Evolutionary conservation across 2,797 vertebrate genomes (phyloP), one percentile per base, ranked within the genome.

Genomic region (Mormyrus hasselquistii): DNA sequence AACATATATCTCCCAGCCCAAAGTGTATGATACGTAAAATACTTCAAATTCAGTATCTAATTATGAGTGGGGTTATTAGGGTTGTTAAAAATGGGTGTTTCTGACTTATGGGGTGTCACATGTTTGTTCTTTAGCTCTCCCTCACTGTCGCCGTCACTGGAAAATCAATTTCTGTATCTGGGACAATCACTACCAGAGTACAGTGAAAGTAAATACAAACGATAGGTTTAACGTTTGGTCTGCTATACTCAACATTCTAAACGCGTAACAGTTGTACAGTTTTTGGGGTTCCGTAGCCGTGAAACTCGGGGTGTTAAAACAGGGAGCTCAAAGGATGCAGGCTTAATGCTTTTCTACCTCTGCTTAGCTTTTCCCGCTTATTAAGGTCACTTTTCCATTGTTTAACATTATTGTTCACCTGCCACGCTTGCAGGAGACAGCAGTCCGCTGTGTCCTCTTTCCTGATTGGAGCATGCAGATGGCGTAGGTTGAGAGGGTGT

Each of bases 401-500:
- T 90, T 92, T 34, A 29, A 91, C 90, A 53, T 86, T 88, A 88
- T 82, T 91, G 89, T 89, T 88, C 91, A 87, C 90, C 86, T 91
- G 89, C 92, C 91, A 92, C 3, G 29, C 88, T 93, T 90, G 90
- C 91, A 87, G 90, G 91, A 91, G 92, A 95, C 95, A 95, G 94
- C 95, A 94, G 93, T 93, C 76, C 93, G 93, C 94, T 96, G 96
- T 96, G 95, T 96, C 95, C 94, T 91, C 91, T 91, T 52, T 92
- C 92, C 94, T 92, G 93, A 95, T 93, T 90, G 94, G 91, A 88
- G 91, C 93, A 92, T 91, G 89, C 92, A 91, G 90, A 86, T 92
- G 94, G 92, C 90, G 91, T 93, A 94, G 94, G 95, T 94, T 95
- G 96, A 97, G 94, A 97, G 98, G 97, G 97, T 96, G 97, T 97